Evolutionary conservation across 1,140 invertebrate species (phyloP).

Genomic region (Xylocopa sonorina): DNA sequence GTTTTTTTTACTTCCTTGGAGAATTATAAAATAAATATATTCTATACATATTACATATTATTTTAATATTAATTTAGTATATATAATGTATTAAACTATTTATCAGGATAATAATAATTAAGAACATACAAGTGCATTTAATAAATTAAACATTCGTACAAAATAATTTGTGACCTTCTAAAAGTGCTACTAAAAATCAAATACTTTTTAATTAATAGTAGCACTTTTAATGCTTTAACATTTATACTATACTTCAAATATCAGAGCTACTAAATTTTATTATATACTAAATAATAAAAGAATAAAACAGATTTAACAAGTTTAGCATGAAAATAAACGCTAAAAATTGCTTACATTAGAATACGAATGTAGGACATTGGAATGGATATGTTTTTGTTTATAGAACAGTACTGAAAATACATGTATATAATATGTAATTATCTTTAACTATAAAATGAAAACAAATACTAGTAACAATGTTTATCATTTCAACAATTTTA

Average conservation of each 20-base stretch:
- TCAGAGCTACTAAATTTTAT: background rate
- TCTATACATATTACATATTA: background rate
- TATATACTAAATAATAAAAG: background rate
- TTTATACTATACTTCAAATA: background rate
- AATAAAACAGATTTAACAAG: background rate
- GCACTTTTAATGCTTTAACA: background rate
- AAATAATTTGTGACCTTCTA: background rate
- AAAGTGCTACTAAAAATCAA: background rate
- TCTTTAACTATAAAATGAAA: slow-evolving; percentile 10
- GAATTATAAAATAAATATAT: slow-evolving; percentile 4
- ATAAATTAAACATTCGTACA: slow-evolving; percentile 3
- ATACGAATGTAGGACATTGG: slow-evolving; percentile 11
- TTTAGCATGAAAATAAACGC: no score
- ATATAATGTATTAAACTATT: background rate
- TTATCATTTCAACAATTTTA: background rate
- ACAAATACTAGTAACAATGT: slow-evolving; percentile 10
- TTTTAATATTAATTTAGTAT: slow-evolving; percentile 9
- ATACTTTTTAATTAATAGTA: background rate
- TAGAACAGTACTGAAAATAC: slow-evolving; percentile 4
- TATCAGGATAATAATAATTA: background rate
- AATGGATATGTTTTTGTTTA: slow-evolving; percentile 28
- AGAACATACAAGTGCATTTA: slow-evolving; percentile 10
- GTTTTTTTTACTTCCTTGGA: background rate
- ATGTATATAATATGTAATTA: background rate
- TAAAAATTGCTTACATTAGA: slow-evolving; percentile 17